A percentile compares a stretch with the other conserved stretches of the same genome.
phyloP scores from a whole-genome alignment of 2,113 vertebrate species.

The Phalacrocorax aristotelis region DNA sequence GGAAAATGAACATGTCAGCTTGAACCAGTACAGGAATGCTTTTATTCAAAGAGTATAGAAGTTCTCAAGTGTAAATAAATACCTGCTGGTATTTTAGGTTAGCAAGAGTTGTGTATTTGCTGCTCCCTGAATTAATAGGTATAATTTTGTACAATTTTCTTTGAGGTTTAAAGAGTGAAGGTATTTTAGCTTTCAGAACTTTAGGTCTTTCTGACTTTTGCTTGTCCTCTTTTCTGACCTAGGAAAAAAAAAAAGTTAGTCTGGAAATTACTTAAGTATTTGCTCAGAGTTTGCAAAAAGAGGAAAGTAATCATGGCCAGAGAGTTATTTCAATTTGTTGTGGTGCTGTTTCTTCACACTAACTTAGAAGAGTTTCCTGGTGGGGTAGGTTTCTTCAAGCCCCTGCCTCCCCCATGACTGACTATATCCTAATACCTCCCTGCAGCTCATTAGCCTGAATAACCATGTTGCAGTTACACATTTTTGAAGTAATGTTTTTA shows the following conservation, averaged over 20 bases:
- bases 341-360: background rate
- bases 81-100: background rate
- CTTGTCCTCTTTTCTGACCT: slow-evolving; percentile 7
- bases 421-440: background rate
- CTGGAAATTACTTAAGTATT: background rate
- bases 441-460: background rate
- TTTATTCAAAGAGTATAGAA: background rate
- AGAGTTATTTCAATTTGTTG: background rate
- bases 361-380: background rate
- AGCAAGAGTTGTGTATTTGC: background rate
- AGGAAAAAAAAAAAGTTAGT: background rate
- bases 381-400: background rate
- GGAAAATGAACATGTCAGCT: background rate
- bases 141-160: slow-evolving; percentile 22
- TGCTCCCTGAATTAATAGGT: slow-evolving; percentile 10
- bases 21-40: background rate
- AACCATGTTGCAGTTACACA: background rate
- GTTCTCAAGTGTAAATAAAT: slow-evolving; percentile 1
- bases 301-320: background rate
- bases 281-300: background rate
- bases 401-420: background rate
- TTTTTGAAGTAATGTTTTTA: background rate
- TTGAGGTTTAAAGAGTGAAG: background rate
- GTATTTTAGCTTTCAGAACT: slow-evolving; percentile 1
- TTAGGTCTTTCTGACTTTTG: background rate